Percentiles rank a stretch among this genome's conserved stretches.
phyloP scores from a whole-genome alignment of 2,888 invertebrate species.

The Malacosoma neustria region DNA sequence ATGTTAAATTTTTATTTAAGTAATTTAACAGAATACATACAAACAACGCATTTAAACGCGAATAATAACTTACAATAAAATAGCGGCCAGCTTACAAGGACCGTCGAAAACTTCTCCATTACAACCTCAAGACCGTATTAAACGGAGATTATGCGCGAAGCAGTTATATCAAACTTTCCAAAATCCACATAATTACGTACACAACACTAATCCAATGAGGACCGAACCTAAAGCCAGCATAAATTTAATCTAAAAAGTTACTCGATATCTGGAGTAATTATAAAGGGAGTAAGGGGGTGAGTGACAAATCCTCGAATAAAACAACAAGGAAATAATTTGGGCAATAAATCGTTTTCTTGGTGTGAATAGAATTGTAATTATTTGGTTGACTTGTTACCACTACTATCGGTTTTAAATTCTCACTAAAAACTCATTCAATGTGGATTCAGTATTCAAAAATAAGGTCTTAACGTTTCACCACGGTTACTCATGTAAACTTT shows the following conservation, averaged over 20 bases:
- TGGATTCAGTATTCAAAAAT: too few species aligned
- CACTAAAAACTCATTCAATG: conserved; percentile 7
- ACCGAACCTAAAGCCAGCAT: conserved; percentile 37
- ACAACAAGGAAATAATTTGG: conserved; percentile 75
- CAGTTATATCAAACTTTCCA: conserved; percentile 24
- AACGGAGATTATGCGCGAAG: conserved; percentile 21
- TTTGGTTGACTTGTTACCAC: conserved; percentile 63
- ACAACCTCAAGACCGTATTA: conserved; percentile 18
- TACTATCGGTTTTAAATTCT: conserved; percentile 19
- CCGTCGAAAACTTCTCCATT: conserved; percentile 6
- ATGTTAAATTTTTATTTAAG: too few species aligned
- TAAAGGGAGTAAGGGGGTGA: conserved; percentile 54
- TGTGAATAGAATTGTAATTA: conserved; percentile 76
- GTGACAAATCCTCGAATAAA: conserved; percentile 74
- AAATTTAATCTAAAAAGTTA: conserved; percentile 64
- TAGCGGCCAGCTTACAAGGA: neutral
- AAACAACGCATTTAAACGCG: neutral
- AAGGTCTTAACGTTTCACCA: too few species aligned
- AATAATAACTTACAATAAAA: neutral
- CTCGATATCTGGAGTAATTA: conserved; percentile 66
- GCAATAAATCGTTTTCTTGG: conserved; percentile 65
- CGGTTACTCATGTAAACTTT: too few species aligned
- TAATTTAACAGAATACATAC: too few species aligned
- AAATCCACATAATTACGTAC: conserved; percentile 41
- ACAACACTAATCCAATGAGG: conserved; percentile 37